A percentile compares a stretch with the other conserved stretches of the same genome.
Conservation (phyloP, 2,113 vertebrate species). For the Hypomesus transpacificus region DNA sequence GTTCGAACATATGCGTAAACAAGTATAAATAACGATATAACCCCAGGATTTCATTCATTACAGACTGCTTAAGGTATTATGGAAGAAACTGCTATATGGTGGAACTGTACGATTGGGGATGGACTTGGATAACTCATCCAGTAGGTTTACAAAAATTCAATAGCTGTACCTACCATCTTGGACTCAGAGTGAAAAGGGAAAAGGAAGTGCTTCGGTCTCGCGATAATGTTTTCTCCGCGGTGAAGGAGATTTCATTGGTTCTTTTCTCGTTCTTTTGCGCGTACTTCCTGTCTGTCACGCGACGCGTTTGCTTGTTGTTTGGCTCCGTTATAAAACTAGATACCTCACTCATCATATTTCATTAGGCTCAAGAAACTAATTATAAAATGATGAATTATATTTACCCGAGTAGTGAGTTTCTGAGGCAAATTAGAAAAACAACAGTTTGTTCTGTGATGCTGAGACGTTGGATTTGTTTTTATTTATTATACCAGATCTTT, state of each 20-base stretch:
- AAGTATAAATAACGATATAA: no score
- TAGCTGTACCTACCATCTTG: conserved; percentile 75
- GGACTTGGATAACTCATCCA: conserved; percentile 53
- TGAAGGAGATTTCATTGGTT: conserved; percentile 43
- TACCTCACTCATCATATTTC: not conserved
- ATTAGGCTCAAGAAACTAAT: no score
- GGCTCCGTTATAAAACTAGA: not conserved
- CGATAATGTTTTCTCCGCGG: conserved; percentile 63
- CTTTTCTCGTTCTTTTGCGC: conserved; percentile 29
- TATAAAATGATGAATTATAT: no score
- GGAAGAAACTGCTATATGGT: not conserved
- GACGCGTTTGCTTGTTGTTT: not conserved
- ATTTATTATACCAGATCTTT: no score
- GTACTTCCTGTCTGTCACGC: conserved; percentile 23
- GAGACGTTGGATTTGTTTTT: no score
- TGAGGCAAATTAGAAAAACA: no score
- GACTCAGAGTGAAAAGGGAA: conserved; percentile 74
- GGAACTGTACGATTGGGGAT: conserved; percentile 52
- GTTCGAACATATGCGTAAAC: no score
- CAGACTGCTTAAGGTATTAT: not conserved
- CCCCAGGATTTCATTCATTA: not conserved
- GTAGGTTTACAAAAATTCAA: conserved; percentile 5
- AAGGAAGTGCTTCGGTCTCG: conserved; percentile 69
- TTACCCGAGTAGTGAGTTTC: no score
- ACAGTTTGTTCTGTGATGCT: no score